phyloP scores from a whole-genome alignment of 2,113 vertebrate genomes.

The Ctenodactylus gundi region DNA sequence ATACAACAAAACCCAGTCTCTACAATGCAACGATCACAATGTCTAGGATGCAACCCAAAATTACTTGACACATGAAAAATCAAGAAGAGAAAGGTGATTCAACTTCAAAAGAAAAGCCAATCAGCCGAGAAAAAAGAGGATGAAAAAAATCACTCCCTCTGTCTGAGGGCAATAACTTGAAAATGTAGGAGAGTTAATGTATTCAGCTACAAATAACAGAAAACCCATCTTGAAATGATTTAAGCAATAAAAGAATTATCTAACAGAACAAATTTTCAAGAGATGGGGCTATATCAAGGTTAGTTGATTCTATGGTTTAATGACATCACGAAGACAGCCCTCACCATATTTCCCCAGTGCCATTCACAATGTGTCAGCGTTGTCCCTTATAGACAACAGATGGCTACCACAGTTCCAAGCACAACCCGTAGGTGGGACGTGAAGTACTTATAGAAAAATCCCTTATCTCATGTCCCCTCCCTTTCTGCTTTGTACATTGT shows the following conservation, averaged over 20 bases:
- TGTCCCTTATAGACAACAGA: not conserved
- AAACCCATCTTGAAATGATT: not conserved
- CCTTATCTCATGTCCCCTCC: not conserved
- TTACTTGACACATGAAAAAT: not conserved
- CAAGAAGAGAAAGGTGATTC: not conserved
- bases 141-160: not conserved
- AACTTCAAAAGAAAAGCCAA: not conserved
- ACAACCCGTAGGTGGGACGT: too few relatives aligned
- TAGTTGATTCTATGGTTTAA: not conserved
- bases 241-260: not conserved
- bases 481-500: not conserved
- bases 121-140: not conserved
- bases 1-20: not conserved
- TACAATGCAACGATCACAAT: not conserved
- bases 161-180: not conserved
- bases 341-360: not conserved
- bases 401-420: not conserved
- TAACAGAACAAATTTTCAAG: not conserved
- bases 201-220: not conserved
- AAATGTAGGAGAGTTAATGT: not conserved
- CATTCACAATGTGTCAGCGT: not conserved
- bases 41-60: not conserved
- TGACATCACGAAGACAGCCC: not conserved
- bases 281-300: not conserved
- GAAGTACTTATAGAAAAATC: not conserved